Evolutionary conservation across 1,140 invertebrate genomes (phyloP).

Genomic region (Scaptomyza pallida): DNA sequence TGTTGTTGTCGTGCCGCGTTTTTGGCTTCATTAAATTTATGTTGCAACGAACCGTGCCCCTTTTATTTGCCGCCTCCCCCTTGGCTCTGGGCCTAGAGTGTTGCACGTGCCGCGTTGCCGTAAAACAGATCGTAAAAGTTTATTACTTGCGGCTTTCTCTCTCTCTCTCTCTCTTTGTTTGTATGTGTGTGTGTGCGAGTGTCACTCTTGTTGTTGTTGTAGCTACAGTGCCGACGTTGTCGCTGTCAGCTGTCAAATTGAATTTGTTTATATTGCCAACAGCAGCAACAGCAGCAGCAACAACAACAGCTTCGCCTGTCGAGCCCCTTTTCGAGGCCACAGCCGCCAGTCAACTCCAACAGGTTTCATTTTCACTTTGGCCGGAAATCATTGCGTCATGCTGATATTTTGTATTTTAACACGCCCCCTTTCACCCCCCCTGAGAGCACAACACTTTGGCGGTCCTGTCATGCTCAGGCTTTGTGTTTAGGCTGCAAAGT

Average conservation of each 20-base stretch:
- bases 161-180: slow-evolving; percentile 8
- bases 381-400: slow-evolving; percentile 84
- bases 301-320: not conserved
- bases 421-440: slow-evolving; percentile 20
- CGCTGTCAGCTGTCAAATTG: slow-evolving; percentile 83
- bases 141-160: slow-evolving; percentile 83
- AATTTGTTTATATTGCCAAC: slow-evolving; percentile 83
- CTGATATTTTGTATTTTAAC: slow-evolving; percentile 84
- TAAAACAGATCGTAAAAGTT: slow-evolving; percentile 83
- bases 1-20: slow-evolving; percentile 60
- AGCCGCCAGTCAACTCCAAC: slow-evolving; percentile 56
- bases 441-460: no score
- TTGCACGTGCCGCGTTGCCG: slow-evolving; percentile 78
- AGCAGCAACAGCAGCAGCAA: slow-evolving; percentile 28
- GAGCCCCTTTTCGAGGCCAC: slow-evolving; percentile 9
- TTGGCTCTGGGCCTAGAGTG: slow-evolving; percentile 60
- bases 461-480: slow-evolving; percentile 66
- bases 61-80: not conserved
- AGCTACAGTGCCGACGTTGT: slow-evolving; percentile 44
- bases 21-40: slow-evolving; percentile 83
- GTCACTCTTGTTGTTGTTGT: slow-evolving; percentile 29
- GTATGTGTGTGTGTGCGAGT: slow-evolving; percentile 40
- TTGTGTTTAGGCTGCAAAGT: slow-evolving; percentile 77
- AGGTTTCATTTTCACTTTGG: slow-evolving; percentile 77
- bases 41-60: slow-evolving; percentile 59